Conservation (phyloP, 2,797 vertebrate genomes). For the Falco novaeseelandiae region DNA sequence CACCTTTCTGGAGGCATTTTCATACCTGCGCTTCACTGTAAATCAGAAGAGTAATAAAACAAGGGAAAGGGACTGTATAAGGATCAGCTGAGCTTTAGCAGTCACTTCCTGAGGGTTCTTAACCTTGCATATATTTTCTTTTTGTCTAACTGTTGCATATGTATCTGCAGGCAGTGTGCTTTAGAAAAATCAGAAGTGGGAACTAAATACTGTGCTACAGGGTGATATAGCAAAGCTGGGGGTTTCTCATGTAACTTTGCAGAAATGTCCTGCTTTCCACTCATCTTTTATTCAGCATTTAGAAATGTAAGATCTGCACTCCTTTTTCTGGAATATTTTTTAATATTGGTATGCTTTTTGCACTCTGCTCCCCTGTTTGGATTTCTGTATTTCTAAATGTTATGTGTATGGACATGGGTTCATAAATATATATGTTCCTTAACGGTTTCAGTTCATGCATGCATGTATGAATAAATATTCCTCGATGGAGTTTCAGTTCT, state of each 20-base stretch:
- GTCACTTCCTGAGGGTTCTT: not conserved
- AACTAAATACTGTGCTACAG: not conserved
- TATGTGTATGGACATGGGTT: not conserved
- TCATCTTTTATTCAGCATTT: not conserved
- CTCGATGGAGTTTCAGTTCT: conserved; percentile 21
- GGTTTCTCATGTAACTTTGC: not conserved
- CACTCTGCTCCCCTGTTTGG: not conserved
- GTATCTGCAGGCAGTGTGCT: not conserved
- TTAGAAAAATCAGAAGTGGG: not conserved
- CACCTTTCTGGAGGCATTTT: not conserved
- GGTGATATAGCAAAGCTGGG: not conserved
- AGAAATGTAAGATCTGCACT: not conserved
- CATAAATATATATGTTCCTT: conserved; percentile 46
- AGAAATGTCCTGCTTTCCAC: not conserved
- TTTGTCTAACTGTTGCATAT: not conserved
- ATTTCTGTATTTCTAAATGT: not conserved
- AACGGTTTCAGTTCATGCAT: not conserved
- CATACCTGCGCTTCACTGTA: not conserved
- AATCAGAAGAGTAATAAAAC: not conserved
- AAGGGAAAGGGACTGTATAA: not conserved
- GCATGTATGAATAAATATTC: conserved; percentile 12
- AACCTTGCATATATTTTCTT: not conserved
- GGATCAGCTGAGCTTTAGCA: not conserved
- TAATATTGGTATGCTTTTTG: not conserved
- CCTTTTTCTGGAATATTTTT: not conserved